Conservation (phyloP, 2,888 invertebrate species). For the Cataglyphis livida region DNA sequence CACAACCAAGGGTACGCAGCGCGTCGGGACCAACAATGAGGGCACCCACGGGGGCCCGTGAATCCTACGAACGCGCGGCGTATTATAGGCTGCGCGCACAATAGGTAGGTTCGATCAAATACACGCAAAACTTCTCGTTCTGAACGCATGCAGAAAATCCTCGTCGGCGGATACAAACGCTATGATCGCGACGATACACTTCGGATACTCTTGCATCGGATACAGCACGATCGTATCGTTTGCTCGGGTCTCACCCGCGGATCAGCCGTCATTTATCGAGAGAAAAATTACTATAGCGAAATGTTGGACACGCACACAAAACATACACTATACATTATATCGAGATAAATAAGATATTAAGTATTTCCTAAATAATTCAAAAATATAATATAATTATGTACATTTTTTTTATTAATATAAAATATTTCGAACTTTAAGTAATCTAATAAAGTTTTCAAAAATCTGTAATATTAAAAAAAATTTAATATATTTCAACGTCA, state of each 20-base stretch:
- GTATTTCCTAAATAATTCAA: not conserved
- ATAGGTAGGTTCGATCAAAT: constrained; percentile 73
- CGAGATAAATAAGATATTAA: not conserved
- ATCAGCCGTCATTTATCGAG: constrained; percentile 59
- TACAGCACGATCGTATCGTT: constrained; percentile 50
- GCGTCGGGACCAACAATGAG: constrained; percentile 76
- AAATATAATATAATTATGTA: not conserved
- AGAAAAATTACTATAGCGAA: constrained; percentile 49
- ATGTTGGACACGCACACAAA: not conserved
- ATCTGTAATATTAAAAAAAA: not conserved
- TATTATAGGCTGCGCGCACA: constrained; percentile 71
- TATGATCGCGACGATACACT: constrained; percentile 50
- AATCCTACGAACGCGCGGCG: constrained; percentile 62
- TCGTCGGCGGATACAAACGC: constrained; percentile 36
- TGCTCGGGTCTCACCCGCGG: constrained; percentile 46
- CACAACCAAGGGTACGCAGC: constrained; percentile 78
- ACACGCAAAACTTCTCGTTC: constrained; percentile 64
- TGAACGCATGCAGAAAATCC: constrained; percentile 58
- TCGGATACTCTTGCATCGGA: constrained; percentile 54
- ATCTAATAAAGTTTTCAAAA: not conserved
- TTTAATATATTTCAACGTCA: not conserved
- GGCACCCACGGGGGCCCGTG: constrained; percentile 70
- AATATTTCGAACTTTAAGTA: not conserved
- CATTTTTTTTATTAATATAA: not conserved
- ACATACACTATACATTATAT: not conserved